Percentiles rank a stretch among this genome's conserved stretches.
phyloP scores from a whole-genome alignment of 1,140 invertebrate species.

The Ceratitis capitata region DNA sequence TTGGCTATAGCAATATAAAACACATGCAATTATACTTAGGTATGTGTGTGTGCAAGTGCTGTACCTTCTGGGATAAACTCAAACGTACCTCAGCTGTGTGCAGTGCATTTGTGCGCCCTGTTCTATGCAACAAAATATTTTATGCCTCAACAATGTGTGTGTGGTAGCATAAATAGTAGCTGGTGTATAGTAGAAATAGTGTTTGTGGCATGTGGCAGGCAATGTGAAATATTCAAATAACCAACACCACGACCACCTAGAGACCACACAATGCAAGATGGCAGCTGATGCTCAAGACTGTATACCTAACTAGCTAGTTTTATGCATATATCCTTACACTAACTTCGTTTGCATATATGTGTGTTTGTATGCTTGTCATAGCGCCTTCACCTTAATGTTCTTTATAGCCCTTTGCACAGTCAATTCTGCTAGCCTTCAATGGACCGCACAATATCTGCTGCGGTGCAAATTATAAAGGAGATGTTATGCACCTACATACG shows the following conservation, averaged over 20 bases:
- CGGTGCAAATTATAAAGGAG: background rate
- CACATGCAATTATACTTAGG: background rate
- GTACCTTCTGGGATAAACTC: no score
- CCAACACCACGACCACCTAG: background rate
- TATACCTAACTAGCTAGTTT: no score
- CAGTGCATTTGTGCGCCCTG: background rate
- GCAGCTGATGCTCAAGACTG: slow-evolving; percentile 10
- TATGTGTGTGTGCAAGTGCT: background rate
- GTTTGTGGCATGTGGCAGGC: slow-evolving; percentile 26
- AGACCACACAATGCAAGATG: slow-evolving; percentile 9
- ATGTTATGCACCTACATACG: background rate
- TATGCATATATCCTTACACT: background rate
- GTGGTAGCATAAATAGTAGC: background rate
- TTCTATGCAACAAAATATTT: background rate
- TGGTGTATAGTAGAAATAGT: background rate
- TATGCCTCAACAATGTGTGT: background rate
- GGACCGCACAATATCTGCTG: slow-evolving; percentile 32
- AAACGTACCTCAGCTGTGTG: background rate
- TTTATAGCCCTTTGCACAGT: background rate
- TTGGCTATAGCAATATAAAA: background rate
- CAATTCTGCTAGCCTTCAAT: background rate
- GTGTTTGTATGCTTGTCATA: no score
- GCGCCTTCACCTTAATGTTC: background rate
- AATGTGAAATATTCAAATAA: slow-evolving; percentile 6
- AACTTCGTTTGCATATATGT: background rate